A percentile compares a stretch with the other conserved stretches of the same genome.
These are phyloP conservation scores for Haliclona indistincta DNA, from an alignment of 37 sponge, comb jelly and placozoan genomes.

Conservation along the genomic window DNA sequence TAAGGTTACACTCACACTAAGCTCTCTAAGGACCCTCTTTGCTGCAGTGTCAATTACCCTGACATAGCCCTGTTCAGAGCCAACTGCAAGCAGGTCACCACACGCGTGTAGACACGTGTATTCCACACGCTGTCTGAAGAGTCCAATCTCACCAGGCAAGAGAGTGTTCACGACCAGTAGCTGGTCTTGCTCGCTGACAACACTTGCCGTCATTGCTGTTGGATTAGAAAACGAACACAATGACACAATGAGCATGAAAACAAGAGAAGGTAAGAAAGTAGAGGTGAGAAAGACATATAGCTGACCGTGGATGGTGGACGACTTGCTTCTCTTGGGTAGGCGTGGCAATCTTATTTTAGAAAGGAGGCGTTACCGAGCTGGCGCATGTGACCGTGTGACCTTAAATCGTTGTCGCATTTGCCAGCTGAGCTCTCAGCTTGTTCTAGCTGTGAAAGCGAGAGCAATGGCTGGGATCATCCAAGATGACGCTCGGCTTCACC, in stretches of 20 bases:
- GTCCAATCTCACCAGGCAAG: constrained; percentile 28
- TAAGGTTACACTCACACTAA: constrained; percentile 33
- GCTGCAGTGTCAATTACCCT: constrained; percentile 53
- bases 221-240: too few species aligned
- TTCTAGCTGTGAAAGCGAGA: too few species aligned
- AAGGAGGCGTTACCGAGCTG: too few species aligned
- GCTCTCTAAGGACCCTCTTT: constrained; percentile 29
- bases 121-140: constrained; percentile 33
- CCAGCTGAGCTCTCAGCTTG: too few species aligned
- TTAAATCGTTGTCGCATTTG: too few species aligned
- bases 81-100: constrained; percentile 58
- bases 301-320: too few species aligned
- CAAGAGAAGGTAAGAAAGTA: too few species aligned
- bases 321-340: too few species aligned
- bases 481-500: constrained; percentile 59
- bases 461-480: constrained; percentile 30
- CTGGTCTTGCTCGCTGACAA: neutral
- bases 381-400: too few species aligned
- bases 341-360: too few species aligned
- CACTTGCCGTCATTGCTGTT: neutral
- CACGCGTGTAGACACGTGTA: constrained; percentile 77
- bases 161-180: constrained; percentile 15
- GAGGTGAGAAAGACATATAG: too few species aligned
- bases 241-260: too few species aligned
- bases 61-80: constrained; percentile 73